Conservation (phyloP, 2,113 vertebrate genomes). For the Chlamydotis undulata region DNA sequence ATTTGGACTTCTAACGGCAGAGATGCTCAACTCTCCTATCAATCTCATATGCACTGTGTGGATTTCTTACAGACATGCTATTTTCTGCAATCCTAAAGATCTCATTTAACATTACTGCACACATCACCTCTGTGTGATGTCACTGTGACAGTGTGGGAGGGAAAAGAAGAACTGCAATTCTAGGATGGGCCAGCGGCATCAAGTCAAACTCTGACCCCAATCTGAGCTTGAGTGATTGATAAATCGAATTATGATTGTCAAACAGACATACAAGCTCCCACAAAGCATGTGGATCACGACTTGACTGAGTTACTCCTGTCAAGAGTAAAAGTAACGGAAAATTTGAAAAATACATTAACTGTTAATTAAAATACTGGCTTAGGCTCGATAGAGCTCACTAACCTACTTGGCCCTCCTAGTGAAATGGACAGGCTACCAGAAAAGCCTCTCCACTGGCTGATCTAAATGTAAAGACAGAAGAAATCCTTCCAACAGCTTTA, state of each 20-base stretch:
- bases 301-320: not conserved
- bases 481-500: not conserved
- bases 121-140: not conserved
- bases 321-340: not conserved
- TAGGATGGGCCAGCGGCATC: not conserved
- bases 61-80: not conserved
- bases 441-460: not conserved
- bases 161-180: not conserved
- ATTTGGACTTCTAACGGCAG: not conserved
- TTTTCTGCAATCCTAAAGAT: not conserved
- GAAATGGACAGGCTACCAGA: not conserved
- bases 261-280: not conserved
- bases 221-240: not conserved
- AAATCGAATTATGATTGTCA: not conserved
- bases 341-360: not conserved
- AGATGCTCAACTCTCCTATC: not conserved
- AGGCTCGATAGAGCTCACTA: not conserved
- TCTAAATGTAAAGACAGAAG: not conserved
- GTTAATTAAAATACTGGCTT: not conserved
- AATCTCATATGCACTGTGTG: fast-evolving
- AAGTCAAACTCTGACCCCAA: not conserved
- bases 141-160: not conserved
- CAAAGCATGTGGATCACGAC: not conserved
- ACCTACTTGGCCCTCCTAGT: not conserved
- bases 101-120: not conserved